Conservation (phyloP, 1,140 invertebrate genomes). For the Asbolus verrucosus region DNA sequence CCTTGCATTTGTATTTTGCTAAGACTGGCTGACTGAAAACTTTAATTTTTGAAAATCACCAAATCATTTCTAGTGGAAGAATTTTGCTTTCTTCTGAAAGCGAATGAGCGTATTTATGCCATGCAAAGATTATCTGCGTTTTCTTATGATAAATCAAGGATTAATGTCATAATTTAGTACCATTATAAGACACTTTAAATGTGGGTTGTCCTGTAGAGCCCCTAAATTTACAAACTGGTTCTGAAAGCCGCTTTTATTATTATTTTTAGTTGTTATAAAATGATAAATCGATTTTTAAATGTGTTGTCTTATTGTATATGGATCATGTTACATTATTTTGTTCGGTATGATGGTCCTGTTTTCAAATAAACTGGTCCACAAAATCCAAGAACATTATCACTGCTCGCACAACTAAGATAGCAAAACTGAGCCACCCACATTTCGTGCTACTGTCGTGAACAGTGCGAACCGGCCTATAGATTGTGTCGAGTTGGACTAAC, state of each 20-base stretch:
- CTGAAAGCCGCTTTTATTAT: slow-evolving; percentile 32
- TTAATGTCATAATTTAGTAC: slow-evolving; percentile 35
- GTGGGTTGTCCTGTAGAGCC: slow-evolving; percentile 26
- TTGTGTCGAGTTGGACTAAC: too few species aligned
- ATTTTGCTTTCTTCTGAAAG: too few species aligned
- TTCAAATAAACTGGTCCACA: background rate
- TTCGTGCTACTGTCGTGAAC: too few species aligned
- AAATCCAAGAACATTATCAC: background rate
- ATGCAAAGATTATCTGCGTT: background rate
- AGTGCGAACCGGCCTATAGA: too few species aligned
- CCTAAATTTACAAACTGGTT: slow-evolving; percentile 33
- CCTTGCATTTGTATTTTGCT: too few species aligned
- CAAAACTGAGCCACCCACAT: too few species aligned
- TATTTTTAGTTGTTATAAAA: slow-evolving; percentile 36
- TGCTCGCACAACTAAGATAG: too few species aligned
- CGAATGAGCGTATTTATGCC: too few species aligned
- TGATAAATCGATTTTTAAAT: slow-evolving; percentile 37
- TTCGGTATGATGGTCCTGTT: slow-evolving; percentile 16
- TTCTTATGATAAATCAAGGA: slow-evolving; percentile 21
- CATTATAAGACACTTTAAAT: slow-evolving; percentile 31
- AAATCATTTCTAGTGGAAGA: too few species aligned
- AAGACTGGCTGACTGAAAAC: too few species aligned
- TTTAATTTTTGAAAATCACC: too few species aligned
- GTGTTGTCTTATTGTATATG: slow-evolving; percentile 27
- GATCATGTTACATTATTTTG: slow-evolving; percentile 35